Base-by-base conservation (phyloP, 2,113 vertebrate genomes). In the Corapipo altera region DNA sequence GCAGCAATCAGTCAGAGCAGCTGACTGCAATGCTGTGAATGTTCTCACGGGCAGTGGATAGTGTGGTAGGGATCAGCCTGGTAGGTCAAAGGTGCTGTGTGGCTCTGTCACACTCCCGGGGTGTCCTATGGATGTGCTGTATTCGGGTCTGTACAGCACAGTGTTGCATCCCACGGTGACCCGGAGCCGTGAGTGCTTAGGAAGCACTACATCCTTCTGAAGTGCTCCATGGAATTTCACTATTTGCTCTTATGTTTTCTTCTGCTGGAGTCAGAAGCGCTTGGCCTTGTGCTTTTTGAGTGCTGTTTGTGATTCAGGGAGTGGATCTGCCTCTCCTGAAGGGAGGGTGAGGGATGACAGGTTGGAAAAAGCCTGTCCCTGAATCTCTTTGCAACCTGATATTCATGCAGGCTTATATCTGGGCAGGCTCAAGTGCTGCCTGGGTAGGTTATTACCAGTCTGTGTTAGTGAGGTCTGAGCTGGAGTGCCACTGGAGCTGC, bases 61-160 rank as follows among this genome's bases (percentile, higher is more conserved):
- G 9, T 58, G 43, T 3, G 4, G 16, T 37, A 5, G 11, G 61
- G 52, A 20, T 86, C 57, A 52, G 7, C 55, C 37, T 7, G 62
- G 15, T 12, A 33, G 18, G 44, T 55, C 49, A 46, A 69, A 80
- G 64, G 15, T 43, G 58, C 64, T 23, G 1, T 10, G n/a, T 49
- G 58, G 69, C 48, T 75, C 67, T 43, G 26, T 39, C 52, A 48
- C 43, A 11, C n/a, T 54, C 28, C 52, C 85, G 73, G 14, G 24
- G 21, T 35, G 21, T 76, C 54, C 58, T 76, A 0, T 39, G 72
- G 62, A 79, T 14, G 8, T 57, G 55, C 44, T 2, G 2, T 32
- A n/a, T 75, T 27, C 16, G 4, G 1, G 12, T 43, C 52, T 0
- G 0, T 67, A 43, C 27, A 6, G 7, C n/a, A 6, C 27, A 39